Conservation (phyloP, 2,797 vertebrate genomes). For the Scomberomorus guttatus region DNA sequence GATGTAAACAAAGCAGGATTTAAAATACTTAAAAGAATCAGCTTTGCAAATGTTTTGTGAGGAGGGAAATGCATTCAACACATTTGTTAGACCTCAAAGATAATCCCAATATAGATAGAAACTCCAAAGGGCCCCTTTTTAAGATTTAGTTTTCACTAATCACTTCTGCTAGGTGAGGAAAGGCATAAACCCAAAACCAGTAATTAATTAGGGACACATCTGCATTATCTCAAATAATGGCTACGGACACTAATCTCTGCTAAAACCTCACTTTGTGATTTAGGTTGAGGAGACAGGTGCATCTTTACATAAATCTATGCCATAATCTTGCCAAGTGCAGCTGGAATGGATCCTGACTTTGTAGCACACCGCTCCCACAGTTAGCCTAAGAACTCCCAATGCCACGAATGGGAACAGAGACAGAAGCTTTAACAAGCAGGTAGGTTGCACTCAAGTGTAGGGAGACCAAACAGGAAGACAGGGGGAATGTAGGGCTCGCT, state of each 20-base stretch:
- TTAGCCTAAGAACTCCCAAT: constrained; percentile 19
- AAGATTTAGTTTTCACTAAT: not conserved
- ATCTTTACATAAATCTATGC: constrained; percentile 8
- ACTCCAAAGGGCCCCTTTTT: no score
- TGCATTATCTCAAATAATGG: not conserved
- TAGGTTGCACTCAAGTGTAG: constrained; percentile 20
- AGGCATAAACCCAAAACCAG: not conserved
- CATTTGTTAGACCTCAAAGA: no score
- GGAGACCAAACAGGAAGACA: constrained; percentile 37
- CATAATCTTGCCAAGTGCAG: constrained; percentile 27
- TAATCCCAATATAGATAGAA: no score
- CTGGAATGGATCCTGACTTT: constrained; percentile 2
- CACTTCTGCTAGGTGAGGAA: not conserved
- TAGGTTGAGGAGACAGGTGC: constrained; percentile 8
- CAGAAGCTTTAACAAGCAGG: constrained; percentile 55
- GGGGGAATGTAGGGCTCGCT: constrained; percentile 9
- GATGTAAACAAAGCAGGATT: no score
- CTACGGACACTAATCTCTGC: constrained; percentile 4
- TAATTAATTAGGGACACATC: not conserved
- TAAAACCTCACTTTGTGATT: constrained; percentile 17
- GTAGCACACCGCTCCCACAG: constrained; percentile 5
- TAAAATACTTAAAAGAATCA: no score
- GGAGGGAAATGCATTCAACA: no score
- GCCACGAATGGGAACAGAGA: constrained; percentile 13
- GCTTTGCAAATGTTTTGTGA: no score